phyloP scores from a whole-genome alignment of 2,888 invertebrate species.

The Eupithecia tripunctaria region DNA sequence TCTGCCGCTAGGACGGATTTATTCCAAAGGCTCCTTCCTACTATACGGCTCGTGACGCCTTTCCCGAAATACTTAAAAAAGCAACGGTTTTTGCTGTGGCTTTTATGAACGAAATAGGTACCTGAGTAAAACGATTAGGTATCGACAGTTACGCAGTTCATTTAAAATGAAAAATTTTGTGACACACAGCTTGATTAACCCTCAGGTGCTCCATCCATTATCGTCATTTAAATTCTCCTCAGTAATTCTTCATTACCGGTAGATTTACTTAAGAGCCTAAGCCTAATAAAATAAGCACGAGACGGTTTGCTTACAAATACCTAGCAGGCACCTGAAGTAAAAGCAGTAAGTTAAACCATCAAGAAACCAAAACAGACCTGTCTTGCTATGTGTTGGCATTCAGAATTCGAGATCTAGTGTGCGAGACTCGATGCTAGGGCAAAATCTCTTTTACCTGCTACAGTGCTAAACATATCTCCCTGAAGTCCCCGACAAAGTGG shows the following conservation, averaged over 20 bases:
- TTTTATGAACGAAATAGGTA: background rate
- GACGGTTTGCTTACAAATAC: background rate
- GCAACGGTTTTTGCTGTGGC: background rate
- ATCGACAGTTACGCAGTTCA: background rate
- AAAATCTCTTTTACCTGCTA: too few relatives aligned
- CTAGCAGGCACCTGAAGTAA: background rate
- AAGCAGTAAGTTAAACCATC: background rate
- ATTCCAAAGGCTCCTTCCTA: constrained; percentile 22
- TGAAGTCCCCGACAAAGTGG: too few relatives aligned
- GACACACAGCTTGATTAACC: background rate
- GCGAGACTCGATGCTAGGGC: too few relatives aligned
- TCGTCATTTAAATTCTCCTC: background rate
- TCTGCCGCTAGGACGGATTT: constrained; percentile 30
- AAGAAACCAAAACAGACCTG: background rate
- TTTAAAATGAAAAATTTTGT: background rate
- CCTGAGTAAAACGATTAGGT: background rate
- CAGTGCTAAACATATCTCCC: too few relatives aligned
- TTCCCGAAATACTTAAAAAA: background rate
- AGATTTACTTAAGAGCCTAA: background rate
- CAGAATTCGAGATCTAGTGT: too few relatives aligned
- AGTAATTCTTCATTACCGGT: background rate
- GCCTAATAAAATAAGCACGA: background rate
- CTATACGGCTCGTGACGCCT: constrained; percentile 9
- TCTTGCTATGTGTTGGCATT: too few relatives aligned
- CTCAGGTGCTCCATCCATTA: background rate